Evolutionary conservation across 2,113 vertebrate species (phyloP).

Genomic region (Vimba vimba): DNA sequence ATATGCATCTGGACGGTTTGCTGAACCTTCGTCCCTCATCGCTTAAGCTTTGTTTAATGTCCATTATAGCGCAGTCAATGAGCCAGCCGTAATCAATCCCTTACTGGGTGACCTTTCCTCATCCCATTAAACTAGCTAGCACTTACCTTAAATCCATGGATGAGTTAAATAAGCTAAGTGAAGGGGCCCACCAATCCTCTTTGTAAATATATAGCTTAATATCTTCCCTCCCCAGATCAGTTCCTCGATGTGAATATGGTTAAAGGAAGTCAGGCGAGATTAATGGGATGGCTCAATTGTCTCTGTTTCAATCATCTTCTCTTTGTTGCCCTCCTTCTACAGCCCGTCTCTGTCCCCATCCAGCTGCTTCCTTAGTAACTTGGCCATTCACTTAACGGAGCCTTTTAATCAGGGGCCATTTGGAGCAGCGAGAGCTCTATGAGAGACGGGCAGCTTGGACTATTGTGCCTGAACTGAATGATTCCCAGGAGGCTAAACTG

Average conservation of each 20-base stretch:
- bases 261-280: constrained; percentile 5
- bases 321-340: background rate
- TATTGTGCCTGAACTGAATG: constrained; percentile 11
- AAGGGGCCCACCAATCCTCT: background rate
- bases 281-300: constrained; percentile 31
- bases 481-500: constrained; percentile 34
- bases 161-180: constrained; percentile 35
- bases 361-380: constrained; percentile 13
- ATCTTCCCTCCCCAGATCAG: background rate
- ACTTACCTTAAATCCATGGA: constrained; percentile 20
- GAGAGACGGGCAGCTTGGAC: constrained; percentile 26
- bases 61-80: constrained; percentile 28
- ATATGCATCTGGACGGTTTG: background rate
- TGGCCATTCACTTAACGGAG: constrained; percentile 26
- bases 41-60: constrained; percentile 35
- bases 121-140: constrained; percentile 19
- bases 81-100: constrained; percentile 10
- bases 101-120: constrained; percentile 39
- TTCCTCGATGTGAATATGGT: background rate
- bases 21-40: constrained; percentile 6
- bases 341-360: background rate
- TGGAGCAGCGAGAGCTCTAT: background rate
- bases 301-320: constrained; percentile 28
- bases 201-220: constrained; percentile 21
- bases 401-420: constrained; percentile 40